Conservation (phyloP, 2,113 vertebrate species). For the Lepus timidus region DNA sequence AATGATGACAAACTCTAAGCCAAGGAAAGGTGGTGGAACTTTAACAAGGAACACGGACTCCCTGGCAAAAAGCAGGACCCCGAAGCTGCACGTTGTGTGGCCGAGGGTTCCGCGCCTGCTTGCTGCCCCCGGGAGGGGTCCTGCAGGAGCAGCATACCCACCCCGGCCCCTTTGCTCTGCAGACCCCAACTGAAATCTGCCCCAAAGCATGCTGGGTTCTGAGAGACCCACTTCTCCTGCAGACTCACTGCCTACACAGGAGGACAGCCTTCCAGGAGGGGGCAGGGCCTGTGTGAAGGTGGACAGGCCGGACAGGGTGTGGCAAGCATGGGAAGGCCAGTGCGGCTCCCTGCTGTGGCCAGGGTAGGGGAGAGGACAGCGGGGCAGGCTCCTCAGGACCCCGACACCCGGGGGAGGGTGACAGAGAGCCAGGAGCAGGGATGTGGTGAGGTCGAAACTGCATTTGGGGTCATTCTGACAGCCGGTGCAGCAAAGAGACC, state of each 20-base stretch:
- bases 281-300: not conserved
- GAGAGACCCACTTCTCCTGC: not conserved
- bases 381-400: not conserved
- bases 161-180: not conserved
- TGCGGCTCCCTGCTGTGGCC: not conserved
- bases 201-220: not conserved
- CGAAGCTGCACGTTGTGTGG: too few species aligned
- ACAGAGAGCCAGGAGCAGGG: not conserved
- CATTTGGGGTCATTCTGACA: not conserved
- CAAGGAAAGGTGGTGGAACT: not conserved
- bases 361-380: too few species aligned
- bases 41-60: not conserved
- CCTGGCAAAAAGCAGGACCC: not conserved
- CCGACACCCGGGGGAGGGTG: not conserved
- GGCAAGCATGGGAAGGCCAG: accelerated
- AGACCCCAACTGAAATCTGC: not conserved
- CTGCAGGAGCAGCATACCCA: not conserved
- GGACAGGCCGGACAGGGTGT: not conserved
- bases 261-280: not conserved
- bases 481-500: not conserved
- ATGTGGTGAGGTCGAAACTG: not conserved
- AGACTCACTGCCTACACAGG: not conserved
- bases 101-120: too few species aligned
- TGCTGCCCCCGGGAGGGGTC: too few species aligned
- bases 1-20: not conserved